phyloP scores from a whole-genome alignment of 2,888 invertebrate species.

The Pseudococcus jackbeardsleyi region DNA sequence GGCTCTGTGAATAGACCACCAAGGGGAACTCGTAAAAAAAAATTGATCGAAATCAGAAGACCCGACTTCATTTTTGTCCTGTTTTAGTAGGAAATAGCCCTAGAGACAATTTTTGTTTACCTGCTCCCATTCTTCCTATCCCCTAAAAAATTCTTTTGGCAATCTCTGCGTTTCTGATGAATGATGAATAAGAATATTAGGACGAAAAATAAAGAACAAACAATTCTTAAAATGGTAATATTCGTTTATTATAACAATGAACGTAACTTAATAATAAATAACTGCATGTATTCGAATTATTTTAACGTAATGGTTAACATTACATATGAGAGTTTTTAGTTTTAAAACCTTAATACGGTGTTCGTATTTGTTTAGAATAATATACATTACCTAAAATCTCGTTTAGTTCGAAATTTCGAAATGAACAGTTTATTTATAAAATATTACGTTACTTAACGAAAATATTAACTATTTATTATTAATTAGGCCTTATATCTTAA shows the following conservation, averaged over 20 bases:
- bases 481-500: slow-evolving; percentile 60
- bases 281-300: slow-evolving; percentile 63
- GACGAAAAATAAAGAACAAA: background rate
- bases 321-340: slow-evolving; percentile 41
- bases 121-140: too few relatives aligned
- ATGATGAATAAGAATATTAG: background rate
- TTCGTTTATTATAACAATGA: slow-evolving; percentile 64
- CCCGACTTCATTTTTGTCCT: too few relatives aligned
- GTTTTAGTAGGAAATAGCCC: too few relatives aligned
- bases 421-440: slow-evolving; percentile 55
- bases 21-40: too few relatives aligned
- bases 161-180: too few relatives aligned
- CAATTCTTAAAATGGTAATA: slow-evolving; percentile 63
- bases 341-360: slow-evolving; percentile 14
- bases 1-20: too few relatives aligned
- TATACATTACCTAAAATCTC: slow-evolving; percentile 43
- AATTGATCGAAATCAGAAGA: too few relatives aligned
- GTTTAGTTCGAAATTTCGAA: slow-evolving; percentile 46
- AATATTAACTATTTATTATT: slow-evolving; percentile 57
- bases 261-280: slow-evolving; percentile 64
- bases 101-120: too few relatives aligned
- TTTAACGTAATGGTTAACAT: slow-evolving; percentile 61
- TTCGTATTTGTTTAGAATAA: slow-evolving; percentile 52
- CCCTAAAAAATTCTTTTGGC: too few relatives aligned
- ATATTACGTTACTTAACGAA: slow-evolving; percentile 56